A percentile compares a stretch with the other conserved stretches of the same genome.
Evolutionary conservation across 30 jellyfish, hydroid and myxozoan species (phyloP).

Genomic region (Hydractinia symbiolongicarpus): DNA sequence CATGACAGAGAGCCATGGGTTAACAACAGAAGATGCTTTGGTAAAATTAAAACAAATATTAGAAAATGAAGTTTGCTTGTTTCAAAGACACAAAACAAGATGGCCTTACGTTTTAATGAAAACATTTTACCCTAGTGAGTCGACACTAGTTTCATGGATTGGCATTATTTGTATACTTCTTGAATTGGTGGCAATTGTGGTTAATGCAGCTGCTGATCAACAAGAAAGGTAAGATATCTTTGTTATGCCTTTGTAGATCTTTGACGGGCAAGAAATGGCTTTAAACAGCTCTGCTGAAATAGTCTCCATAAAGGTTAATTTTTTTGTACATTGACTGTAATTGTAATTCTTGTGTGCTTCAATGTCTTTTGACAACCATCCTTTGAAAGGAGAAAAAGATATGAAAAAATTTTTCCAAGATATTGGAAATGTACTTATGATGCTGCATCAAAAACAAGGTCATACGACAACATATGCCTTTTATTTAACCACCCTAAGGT

Average conservation of each 20-base stretch:
- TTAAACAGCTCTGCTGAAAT: too few relatives aligned
- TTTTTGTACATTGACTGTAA: too few relatives aligned
- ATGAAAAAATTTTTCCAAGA: too few relatives aligned
- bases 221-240: conserved; percentile 6
- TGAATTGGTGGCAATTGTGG: not conserved
- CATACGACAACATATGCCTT: too few relatives aligned
- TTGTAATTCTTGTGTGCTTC: too few relatives aligned
- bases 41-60: not conserved
- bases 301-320: too few relatives aligned
- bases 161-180: conserved; percentile 4
- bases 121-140: not conserved
- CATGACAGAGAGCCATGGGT: conserved; percentile 21
- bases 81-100: conserved; percentile 1
- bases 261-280: too few relatives aligned
- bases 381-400: too few relatives aligned
- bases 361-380: too few relatives aligned
- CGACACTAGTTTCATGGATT: conserved; percentile 6
- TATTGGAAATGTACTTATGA: too few relatives aligned
- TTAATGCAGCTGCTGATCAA: not conserved
- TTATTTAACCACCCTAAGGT: too few relatives aligned
- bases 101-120: not conserved
- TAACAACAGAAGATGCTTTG: conserved; percentile 18
- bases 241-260: not conserved
- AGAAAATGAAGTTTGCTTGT: not conserved
- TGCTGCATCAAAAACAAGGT: too few relatives aligned